Percentiles rank a stretch among this genome's conserved stretches.
Conservation (phyloP, 2,797 vertebrate genomes). For the Oreortyx pictus region DNA sequence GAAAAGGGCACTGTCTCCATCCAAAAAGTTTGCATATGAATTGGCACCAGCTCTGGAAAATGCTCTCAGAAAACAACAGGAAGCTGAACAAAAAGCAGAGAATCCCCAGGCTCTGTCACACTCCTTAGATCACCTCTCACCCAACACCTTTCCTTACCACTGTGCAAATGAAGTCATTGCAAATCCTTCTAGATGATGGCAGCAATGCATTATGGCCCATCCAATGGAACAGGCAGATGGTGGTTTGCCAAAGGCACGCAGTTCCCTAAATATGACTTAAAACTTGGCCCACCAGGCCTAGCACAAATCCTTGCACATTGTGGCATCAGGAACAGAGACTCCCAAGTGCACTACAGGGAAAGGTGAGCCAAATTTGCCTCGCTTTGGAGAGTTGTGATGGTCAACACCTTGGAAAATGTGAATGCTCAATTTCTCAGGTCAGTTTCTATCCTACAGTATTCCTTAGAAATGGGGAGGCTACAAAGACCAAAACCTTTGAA, state of each 20-base stretch:
- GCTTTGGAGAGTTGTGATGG: background rate
- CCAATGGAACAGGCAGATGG: accelerated
- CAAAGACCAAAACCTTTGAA: background rate
- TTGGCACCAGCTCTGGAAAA: background rate
- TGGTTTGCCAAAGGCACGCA: background rate
- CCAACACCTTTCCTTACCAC: background rate
- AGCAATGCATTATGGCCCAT: accelerated
- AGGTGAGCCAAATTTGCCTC: background rate
- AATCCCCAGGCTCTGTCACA: background rate
- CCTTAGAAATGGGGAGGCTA: background rate
- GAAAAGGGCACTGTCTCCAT: accelerated
- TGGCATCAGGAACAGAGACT: background rate
- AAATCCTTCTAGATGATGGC: background rate
- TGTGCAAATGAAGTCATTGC: background rate
- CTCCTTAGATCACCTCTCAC: background rate
- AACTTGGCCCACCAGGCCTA: background rate
- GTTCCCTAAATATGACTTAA: background rate
- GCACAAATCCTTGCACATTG: background rate
- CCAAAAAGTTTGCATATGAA: background rate
- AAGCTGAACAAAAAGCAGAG: background rate
- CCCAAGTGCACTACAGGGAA: background rate
- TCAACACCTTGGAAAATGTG: background rate
- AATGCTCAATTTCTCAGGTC: background rate
- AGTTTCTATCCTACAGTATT: background rate
- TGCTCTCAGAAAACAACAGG: background rate